Conservation (phyloP, 2,113 vertebrate species). For the Oncorhynchus keta region DNA sequence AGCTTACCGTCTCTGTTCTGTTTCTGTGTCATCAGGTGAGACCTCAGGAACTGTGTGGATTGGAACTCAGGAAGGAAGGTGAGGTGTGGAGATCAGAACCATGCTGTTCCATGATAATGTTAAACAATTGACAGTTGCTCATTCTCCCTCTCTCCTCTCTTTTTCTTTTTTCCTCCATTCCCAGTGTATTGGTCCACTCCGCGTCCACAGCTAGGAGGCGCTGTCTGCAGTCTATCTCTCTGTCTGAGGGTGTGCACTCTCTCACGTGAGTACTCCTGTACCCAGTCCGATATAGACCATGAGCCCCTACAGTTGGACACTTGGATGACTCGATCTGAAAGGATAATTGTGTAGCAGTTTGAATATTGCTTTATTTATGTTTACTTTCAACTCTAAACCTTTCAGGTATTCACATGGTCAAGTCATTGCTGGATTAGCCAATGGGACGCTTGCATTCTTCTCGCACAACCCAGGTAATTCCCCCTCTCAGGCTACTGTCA, state of each 20-base stretch:
- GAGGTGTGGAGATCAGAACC: conserved; percentile 7
- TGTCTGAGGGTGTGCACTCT: conserved; percentile 75
- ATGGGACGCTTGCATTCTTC: conserved; percentile 75
- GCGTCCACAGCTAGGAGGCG: conserved; percentile 60
- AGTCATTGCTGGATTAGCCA: conserved; percentile 73
- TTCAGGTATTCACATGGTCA: conserved; percentile 66
- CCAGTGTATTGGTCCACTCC: conserved; percentile 71
- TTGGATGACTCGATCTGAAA: too few species aligned
- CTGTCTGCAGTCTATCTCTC: conserved; percentile 68
- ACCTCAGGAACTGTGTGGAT: conserved; percentile 76
- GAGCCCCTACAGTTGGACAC: too few species aligned
- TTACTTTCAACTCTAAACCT: conserved; percentile 5
- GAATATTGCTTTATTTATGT: not conserved
- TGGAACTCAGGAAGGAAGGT: conserved; percentile 81
- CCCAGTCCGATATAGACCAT: not conserved
- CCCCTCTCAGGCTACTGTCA: not conserved
- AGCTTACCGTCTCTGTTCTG: not conserved
- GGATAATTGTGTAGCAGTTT: not conserved
- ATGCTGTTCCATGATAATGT: too few species aligned
- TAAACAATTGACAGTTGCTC: not conserved
- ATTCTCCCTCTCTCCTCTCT: too few species aligned
- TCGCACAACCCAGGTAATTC: conserved; percentile 62
- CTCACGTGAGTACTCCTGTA: conserved; percentile 64
- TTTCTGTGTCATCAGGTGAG: conserved; percentile 49
- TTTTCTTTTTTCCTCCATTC: not conserved